Conservation (phyloP, 1,140 invertebrate species). For the Mercenaria mercenaria region DNA sequence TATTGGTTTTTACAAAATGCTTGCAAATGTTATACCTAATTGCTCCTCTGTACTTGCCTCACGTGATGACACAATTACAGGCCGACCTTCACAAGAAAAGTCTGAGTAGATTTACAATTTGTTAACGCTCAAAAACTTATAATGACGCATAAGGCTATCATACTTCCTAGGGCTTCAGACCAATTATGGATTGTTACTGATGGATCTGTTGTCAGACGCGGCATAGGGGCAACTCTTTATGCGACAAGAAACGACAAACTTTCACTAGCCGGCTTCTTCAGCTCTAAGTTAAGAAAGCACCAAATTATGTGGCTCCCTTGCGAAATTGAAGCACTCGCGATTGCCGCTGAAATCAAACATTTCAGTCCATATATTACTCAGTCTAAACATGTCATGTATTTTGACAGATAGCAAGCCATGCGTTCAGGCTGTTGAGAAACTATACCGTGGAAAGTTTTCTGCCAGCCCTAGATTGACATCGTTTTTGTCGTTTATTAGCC, state of each 20-base stretch:
- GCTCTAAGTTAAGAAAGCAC: conserved; percentile 19
- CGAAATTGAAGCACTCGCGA: neutral
- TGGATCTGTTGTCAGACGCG: neutral
- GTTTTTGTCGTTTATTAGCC: conserved; percentile 51
- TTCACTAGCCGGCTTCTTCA: conserved; percentile 30
- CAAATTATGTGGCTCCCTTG: conserved; percentile 35
- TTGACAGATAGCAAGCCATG: conserved; percentile 66
- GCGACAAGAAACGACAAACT: neutral
- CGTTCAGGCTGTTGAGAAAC: conserved; percentile 68
- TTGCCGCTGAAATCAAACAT: conserved; percentile 35
- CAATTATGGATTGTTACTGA: conserved; percentile 52
- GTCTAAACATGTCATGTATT: neutral
- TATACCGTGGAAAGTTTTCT: conserved; percentile 68
- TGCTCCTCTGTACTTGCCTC: conserved; percentile 53
- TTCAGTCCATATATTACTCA: conserved; percentile 55
- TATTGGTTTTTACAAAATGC: conserved; percentile 57
- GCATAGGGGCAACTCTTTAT: conserved; percentile 35
- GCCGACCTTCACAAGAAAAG: conserved; percentile 60
- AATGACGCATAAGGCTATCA: conserved; percentile 18
- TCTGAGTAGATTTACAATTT: conserved; percentile 28
- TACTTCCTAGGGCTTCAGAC: neutral
- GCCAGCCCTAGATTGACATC: conserved; percentile 63
- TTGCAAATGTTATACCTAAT: conserved; percentile 41
- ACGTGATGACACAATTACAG: conserved; percentile 64
- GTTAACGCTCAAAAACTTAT: conserved; percentile 4